These are phyloP conservation scores for Myxocyprinus asiaticus DNA, from an alignment of 2,113 vertebrate genomes.

Conservation along the genomic window DNA sequence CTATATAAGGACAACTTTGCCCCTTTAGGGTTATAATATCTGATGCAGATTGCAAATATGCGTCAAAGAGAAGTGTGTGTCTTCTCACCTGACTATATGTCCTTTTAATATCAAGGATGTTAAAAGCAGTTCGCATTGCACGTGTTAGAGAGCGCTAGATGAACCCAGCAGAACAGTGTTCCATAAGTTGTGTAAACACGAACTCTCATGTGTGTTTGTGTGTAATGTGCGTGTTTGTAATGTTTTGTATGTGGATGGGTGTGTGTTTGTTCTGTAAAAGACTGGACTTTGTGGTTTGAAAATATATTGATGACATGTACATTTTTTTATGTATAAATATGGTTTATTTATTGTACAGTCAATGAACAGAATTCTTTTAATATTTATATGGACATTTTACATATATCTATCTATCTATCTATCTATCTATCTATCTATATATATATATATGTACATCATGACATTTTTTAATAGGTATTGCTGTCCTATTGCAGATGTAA, in stretches of 20 bases:
- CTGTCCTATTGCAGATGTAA: conserved; percentile 73
- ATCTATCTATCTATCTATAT: neutral
- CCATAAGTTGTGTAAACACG: conserved; percentile 66
- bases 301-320: conserved; percentile 64
- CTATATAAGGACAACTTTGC: neutral
- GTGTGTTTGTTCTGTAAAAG: conserved; percentile 55
- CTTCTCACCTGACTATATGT: conserved; percentile 17
- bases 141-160: conserved; percentile 37
- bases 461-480: conserved; percentile 75
- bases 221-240: conserved; percentile 61
- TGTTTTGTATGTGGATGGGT: conserved; percentile 47
- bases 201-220: conserved; percentile 66
- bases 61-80: conserved; percentile 39
- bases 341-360: conserved; percentile 75
- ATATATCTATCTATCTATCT: conserved; percentile 58
- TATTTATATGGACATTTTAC: conserved; percentile 78
- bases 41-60: conserved; percentile 8
- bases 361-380: conserved; percentile 71
- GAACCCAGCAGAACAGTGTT: conserved; percentile 63
- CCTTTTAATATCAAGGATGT: neutral
- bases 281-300: conserved; percentile 62
- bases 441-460: conserved; percentile 67
- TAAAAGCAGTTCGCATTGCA: conserved; percentile 45
- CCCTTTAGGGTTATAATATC: neutral
- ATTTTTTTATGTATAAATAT: conserved; percentile 69